These are phyloP conservation scores for Drosophila macrospina DNA, from an alignment of 2,888 invertebrate genomes.

Conservation along the genomic window DNA sequence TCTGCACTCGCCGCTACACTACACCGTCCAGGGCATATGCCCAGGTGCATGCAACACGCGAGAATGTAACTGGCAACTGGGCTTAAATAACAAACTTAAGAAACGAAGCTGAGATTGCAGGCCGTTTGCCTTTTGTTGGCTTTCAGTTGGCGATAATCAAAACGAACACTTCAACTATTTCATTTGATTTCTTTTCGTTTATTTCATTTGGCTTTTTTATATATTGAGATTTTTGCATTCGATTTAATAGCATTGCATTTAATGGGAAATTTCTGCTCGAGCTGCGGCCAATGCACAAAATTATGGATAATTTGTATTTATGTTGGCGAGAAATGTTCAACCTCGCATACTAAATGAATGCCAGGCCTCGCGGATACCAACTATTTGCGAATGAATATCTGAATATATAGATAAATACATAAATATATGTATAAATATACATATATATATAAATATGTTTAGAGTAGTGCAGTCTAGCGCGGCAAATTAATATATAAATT, in stretches of 20 bases:
- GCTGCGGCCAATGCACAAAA: constrained; percentile 46
- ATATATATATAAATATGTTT: background rate
- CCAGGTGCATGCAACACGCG: constrained; percentile 1
- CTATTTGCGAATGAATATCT: background rate
- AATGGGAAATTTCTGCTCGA: constrained; percentile 68
- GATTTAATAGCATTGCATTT: constrained; percentile 56
- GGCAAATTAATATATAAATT: background rate
- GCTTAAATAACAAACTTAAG: too few relatives aligned
- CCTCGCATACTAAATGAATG: background rate
- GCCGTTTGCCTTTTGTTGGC: background rate
- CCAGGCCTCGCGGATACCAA: background rate
- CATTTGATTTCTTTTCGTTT: background rate
- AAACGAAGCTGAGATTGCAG: background rate
- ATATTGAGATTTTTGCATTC: constrained; percentile 6
- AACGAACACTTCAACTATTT: background rate
- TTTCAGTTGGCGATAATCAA: background rate
- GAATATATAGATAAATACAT: constrained; percentile 11
- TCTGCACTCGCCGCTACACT: constrained; percentile 15
- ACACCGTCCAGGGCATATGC: constrained; percentile 1
- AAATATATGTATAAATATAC: background rate
- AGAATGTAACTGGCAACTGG: too few relatives aligned
- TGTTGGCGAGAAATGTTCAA: constrained; percentile 14
- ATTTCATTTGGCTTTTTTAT: constrained; percentile 14
- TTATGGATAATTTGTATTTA: constrained; percentile 59
- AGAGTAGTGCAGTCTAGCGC: background rate